Evolutionary conservation across 2,888 invertebrate species (phyloP).

Genomic region (Lissonota sp.): DNA sequence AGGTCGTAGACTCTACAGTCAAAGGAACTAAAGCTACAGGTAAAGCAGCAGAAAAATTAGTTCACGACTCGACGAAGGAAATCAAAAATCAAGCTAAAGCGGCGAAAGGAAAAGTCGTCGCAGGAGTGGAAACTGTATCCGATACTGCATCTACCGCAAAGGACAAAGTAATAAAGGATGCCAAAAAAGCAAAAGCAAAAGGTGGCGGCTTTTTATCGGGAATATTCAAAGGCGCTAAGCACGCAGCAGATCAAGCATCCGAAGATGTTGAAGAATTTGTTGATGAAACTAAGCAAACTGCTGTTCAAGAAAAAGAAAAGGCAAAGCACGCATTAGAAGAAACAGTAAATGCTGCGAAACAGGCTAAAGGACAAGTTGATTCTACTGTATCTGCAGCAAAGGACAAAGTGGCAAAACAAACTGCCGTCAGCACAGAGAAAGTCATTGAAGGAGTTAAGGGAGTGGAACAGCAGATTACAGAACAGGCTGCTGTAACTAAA

Average conservation of each 20-base stretch:
- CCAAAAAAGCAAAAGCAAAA: constrained; percentile 74
- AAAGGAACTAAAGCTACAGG: constrained; percentile 53
- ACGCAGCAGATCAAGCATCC: constrained; percentile 63
- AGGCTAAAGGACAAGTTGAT: constrained; percentile 48
- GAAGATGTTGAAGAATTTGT: constrained; percentile 68
- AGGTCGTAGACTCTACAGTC: constrained; percentile 79
- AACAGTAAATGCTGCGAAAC: constrained; percentile 55
- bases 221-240: constrained; percentile 75
- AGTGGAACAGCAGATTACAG: constrained; percentile 43
- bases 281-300: constrained; percentile 64
- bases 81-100: constrained; percentile 57
- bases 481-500: constrained; percentile 23
- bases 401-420: constrained; percentile 49
- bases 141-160: constrained; percentile 59
- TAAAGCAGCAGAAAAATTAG: constrained; percentile 43
- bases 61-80: constrained; percentile 59
- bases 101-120: constrained; percentile 59
- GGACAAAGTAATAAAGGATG: constrained; percentile 62
- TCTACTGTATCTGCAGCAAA: constrained; percentile 32
- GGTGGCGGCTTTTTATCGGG: constrained; percentile 74
- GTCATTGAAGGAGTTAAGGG: constrained; percentile 47
- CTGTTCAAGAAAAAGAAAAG: constrained; percentile 64
- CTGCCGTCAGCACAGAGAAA: constrained; percentile 31
- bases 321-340: constrained; percentile 49
- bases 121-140: constrained; percentile 51